These are phyloP conservation scores for Acleris emargana DNA, from an alignment of 2,888 invertebrate genomes.

Conservation along the genomic window DNA sequence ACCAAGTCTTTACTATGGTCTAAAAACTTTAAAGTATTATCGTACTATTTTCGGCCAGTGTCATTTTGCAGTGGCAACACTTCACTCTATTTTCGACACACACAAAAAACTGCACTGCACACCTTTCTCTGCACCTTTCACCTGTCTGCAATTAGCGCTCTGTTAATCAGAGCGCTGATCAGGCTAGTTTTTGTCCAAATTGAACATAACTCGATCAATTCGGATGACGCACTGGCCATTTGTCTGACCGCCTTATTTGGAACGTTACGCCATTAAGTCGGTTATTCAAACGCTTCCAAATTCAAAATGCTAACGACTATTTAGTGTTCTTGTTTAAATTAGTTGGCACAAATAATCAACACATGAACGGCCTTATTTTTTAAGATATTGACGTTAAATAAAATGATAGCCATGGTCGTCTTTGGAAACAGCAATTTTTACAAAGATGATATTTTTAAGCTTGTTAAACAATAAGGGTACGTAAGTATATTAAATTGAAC, in stretches of 20 bases:
- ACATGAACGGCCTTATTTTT: no score
- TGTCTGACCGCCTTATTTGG: slow-evolving; percentile 10
- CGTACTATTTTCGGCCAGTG: slow-evolving; percentile 41
- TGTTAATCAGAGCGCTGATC: slow-evolving; percentile 71
- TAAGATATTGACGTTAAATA: no score
- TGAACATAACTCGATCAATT: slow-evolving; percentile 55
- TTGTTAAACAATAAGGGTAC: no score
- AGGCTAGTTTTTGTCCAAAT: slow-evolving; percentile 58
- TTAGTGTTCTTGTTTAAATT: no score
- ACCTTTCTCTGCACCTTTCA: slow-evolving; percentile 80
- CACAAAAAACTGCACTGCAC: slow-evolving; percentile 48
- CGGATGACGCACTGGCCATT: slow-evolving; percentile 19
- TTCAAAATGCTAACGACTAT: slow-evolving; percentile 2
- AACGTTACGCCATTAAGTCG: slow-evolving; percentile 3
- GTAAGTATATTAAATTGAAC: no score
- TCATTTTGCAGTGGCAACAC: slow-evolving; percentile 36
- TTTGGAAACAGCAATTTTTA: no score
- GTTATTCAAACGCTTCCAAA: slow-evolving; percentile 10
- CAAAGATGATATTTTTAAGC: no score
- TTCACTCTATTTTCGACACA: slow-evolving; percentile 53
- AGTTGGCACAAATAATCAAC: no score
- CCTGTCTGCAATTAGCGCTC: slow-evolving; percentile 73
- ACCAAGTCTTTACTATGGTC: background rate
- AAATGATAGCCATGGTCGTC: no score
- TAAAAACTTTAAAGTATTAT: slow-evolving; percentile 10